A percentile compares a stretch with the other conserved stretches of the same genome.
Evolutionary conservation across 2,797 vertebrate species (phyloP).

Genomic region (Otus scops): DNA sequence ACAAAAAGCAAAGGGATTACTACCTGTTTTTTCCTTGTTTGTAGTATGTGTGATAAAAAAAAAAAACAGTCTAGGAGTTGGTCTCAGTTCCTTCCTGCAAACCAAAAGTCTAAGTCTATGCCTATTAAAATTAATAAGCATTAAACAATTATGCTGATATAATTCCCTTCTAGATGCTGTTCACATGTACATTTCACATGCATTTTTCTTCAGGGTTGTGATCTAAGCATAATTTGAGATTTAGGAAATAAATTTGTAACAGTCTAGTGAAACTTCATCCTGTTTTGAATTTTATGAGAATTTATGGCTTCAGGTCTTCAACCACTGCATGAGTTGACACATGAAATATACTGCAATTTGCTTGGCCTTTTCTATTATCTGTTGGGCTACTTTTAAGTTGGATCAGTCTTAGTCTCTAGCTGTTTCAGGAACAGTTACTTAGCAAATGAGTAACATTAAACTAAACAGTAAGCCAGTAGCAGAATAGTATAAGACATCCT

Average conservation of each 20-base stretch:
- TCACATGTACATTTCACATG: not conserved
- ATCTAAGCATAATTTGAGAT: not conserved
- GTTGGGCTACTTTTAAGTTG: not conserved
- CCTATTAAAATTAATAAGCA: not conserved
- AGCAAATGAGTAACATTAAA: not conserved
- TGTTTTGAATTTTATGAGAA: not conserved
- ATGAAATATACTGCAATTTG: not conserved
- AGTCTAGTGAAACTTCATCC: not conserved
- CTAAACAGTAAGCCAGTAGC: not conserved
- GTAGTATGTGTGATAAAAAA: not conserved
- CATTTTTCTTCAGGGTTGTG: not conserved
- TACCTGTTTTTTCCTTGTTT: not conserved
- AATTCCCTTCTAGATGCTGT: not conserved
- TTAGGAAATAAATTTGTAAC: constrained; percentile 18
- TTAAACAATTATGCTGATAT: not conserved
- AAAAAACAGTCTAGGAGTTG: not conserved
- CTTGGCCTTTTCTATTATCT: constrained; percentile 20
- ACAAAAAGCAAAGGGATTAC: not conserved
- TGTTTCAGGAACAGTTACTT: not conserved
- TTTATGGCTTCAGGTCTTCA: not conserved
- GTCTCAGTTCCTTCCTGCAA: not conserved
- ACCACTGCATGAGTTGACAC: not conserved
- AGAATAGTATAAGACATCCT: not conserved
- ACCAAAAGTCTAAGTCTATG: not conserved
- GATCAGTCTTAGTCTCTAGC: not conserved